These are phyloP conservation scores for Cantharis flavilabris DNA, from an alignment of 2,888 invertebrate genomes.

Conservation along the genomic window DNA sequence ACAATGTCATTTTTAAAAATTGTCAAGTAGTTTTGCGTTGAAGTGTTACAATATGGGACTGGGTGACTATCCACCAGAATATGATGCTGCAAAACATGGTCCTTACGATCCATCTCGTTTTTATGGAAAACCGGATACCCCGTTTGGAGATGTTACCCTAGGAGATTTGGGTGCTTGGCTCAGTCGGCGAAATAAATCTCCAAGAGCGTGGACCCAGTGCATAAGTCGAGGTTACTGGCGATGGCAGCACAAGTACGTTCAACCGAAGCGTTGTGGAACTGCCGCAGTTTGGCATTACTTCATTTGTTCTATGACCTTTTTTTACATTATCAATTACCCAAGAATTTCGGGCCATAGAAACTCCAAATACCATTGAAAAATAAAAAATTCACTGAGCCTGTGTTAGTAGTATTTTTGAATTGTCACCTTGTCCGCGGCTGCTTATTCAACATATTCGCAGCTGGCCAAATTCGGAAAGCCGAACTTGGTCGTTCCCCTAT, in stretches of 20 bases:
- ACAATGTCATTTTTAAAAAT: neutral
- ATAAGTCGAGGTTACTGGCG: constrained; percentile 87
- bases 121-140: constrained; percentile 92
- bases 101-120: constrained; percentile 91
- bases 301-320: constrained; percentile 70
- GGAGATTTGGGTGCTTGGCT: constrained; percentile 84
- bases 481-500: too few relatives aligned
- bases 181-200: constrained; percentile 77
- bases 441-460: too few relatives aligned
- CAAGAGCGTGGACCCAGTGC: constrained; percentile 66
- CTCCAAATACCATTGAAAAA: neutral
- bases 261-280: constrained; percentile 74
- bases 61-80: constrained; percentile 91
- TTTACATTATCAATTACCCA: constrained; percentile 80
- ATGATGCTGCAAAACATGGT: constrained; percentile 88
- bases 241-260: constrained; percentile 87
- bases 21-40: neutral
- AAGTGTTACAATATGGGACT: constrained; percentile 63
- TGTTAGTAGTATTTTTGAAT: too few relatives aligned
- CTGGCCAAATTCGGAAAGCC: too few relatives aligned
- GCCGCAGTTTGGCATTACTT: constrained; percentile 79
- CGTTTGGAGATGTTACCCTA: constrained; percentile 85
- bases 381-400: neutral
- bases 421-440: too few relatives aligned
- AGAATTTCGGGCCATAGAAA: constrained; percentile 58